Evolutionary conservation across 2,888 invertebrate genomes (phyloP).

Genomic region (Cerastis leucographa): DNA sequence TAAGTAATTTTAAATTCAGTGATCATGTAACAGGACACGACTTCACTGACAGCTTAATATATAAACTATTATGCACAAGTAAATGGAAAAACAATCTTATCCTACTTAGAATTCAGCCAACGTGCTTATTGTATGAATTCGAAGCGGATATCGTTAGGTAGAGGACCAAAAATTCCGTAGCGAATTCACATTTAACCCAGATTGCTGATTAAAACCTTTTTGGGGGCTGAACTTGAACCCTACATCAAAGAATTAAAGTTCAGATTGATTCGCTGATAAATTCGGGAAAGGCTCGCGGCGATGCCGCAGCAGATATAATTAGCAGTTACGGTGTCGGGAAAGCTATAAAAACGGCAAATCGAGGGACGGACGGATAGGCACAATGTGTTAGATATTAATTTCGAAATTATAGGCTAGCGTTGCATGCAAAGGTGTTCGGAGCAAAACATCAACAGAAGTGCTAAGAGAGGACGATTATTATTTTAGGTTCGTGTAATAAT

Average conservation of each 20-base stretch:
- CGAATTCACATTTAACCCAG: constrained; percentile 68
- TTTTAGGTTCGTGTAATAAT: constrained; percentile 85
- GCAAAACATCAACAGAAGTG: constrained; percentile 89
- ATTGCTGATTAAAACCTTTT: constrained; percentile 71
- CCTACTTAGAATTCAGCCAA: constrained; percentile 35
- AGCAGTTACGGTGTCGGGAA: constrained; percentile 85
- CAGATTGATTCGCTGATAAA: constrained; percentile 63
- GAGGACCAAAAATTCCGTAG: constrained; percentile 64
- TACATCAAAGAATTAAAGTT: constrained; percentile 65
- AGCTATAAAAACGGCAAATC: constrained; percentile 87
- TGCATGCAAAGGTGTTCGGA: constrained; percentile 84
- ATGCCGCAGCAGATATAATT: constrained; percentile 83
- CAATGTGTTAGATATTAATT: constrained; percentile 91
- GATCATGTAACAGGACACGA: neutral
- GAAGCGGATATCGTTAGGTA: constrained; percentile 60
- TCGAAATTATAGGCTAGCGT: constrained; percentile 86
- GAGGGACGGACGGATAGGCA: constrained; percentile 86
- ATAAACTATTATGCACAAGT: constrained; percentile 8
- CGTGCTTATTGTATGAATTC: constrained; percentile 58
- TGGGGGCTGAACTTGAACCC: constrained; percentile 57
- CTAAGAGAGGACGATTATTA: constrained; percentile 88
- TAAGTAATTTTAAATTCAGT: constrained; percentile 20
- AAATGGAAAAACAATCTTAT: constrained; percentile 8
- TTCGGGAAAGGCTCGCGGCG: constrained; percentile 77
- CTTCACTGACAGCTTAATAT: neutral